A percentile compares a stretch with the other conserved stretches of the same genome.
phyloP scores from a whole-genome alignment of 2,797 vertebrate genomes.

The Melanotaenia maccullochi region DNA sequence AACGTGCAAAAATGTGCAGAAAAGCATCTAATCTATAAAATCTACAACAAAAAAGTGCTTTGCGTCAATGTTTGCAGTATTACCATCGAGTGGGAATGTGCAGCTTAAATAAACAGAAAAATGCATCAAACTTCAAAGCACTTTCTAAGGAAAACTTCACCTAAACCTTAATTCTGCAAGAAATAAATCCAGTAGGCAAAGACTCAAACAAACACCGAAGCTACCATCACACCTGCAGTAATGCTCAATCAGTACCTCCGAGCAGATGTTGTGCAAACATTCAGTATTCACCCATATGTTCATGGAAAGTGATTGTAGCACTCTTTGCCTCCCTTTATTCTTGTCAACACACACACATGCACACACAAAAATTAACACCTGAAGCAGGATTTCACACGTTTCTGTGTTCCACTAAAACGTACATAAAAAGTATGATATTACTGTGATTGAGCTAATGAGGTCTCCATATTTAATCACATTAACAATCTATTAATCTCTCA shows the following conservation, averaged over 20 bases:
- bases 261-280: conserved; percentile 46
- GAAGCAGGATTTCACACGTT: conserved; percentile 12
- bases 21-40: not conserved
- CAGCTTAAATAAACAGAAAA: conserved; percentile 1
- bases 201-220: conserved; percentile 4
- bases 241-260: conserved; percentile 15
- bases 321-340: conserved; percentile 16
- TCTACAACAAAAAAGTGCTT: not conserved
- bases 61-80: not conserved
- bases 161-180: conserved; percentile 11
- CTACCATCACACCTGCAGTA: not conserved
- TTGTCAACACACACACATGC: conserved; percentile 4
- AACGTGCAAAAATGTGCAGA: not conserved
- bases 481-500: conserved; percentile 1
- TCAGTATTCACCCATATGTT: conserved; percentile 34
- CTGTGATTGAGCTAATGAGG: not conserved
- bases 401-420: conserved; percentile 8
- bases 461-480: conserved; percentile 1
- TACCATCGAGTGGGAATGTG: not conserved
- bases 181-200: conserved; percentile 7
- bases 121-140: conserved; percentile 8
- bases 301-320: conserved; percentile 1
- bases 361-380: conserved; percentile 11
- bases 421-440: not conserved
- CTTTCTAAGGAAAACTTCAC: conserved; percentile 2